Base-by-base conservation (phyloP, 2,113 vertebrate genomes). In the Chaenogobius annularis region DNA sequence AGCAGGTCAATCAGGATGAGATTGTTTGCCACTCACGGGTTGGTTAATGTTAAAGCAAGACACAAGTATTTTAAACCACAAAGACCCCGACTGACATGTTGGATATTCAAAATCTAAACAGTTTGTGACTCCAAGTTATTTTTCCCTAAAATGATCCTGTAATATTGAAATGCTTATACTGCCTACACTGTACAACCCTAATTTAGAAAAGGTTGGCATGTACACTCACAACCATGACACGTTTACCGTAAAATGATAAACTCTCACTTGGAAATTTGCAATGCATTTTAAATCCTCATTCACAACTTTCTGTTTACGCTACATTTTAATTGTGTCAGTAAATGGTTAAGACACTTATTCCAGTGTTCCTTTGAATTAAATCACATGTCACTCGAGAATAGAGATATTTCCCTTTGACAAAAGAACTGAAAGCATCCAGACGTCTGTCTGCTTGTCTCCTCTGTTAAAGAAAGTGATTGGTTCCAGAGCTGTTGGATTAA, bases 401-500 rank as follows among this genome's bases (percentile, higher is more conserved):
- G 73, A 87, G 81, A 85, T 80, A 81, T 86, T 89, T 90, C 84
- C 84, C 22, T 88, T 74, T 70, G 85, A 89, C 86, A 87, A 85
- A 89, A 85, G 84, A 82, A 91, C 84, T 82, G 86, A 86, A 81
- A 73, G 67, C 63, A 87, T 91, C 86, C 87, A 90, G 88, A 82
- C 85, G 70, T 79, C 77, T 75, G 81, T 83, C 81, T 86, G 79
- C 73, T 72, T 66, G 73, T 87, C 81, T 85, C 80, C 85, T 70
- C 54, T 86, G 72, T 78, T 74, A 80, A 83, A 85, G 82, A 80
- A 85, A 91, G 86, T 86, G 87, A 92, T 92, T 90, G 89, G 86
- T 93, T 85, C 88, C 92, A 93, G 90, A 89, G 87, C 83, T 87
- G 88, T 76, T 83, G 85, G 88, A 93, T 93, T 91, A 92, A 89